These are phyloP conservation scores for Chouioia cunea DNA, from an alignment of 2,888 invertebrate genomes.

Conservation along the genomic window DNA sequence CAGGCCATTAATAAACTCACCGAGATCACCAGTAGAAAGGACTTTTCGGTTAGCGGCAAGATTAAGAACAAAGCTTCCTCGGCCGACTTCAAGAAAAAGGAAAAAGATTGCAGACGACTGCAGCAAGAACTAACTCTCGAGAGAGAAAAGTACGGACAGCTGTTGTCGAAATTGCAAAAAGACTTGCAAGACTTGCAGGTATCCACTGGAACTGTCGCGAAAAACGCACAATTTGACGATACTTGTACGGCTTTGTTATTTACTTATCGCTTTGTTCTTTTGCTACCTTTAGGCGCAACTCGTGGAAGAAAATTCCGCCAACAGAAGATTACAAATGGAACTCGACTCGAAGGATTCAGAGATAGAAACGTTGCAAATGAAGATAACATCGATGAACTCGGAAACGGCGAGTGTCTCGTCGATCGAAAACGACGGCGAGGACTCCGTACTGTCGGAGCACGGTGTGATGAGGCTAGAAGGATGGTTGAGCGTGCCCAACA, in stretches of 20 bases:
- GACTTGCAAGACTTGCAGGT: conserved; percentile 83
- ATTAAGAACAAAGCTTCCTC: conserved; percentile 85
- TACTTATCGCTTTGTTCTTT: not conserved
- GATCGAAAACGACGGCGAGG: conserved; percentile 86
- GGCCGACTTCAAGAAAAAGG: conserved; percentile 86
- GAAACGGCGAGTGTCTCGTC: conserved; percentile 94
- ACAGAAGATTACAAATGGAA: conserved; percentile 92
- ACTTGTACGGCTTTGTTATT: not conserved
- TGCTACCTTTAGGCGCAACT: conserved; percentile 87
- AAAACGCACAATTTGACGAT: too few species aligned
- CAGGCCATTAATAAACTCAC: conserved; percentile 98
- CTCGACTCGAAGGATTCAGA: conserved; percentile 96
- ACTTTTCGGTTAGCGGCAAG: conserved; percentile 78
- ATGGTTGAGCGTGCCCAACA: conserved; percentile 95
- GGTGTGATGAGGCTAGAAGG: conserved; percentile 89
- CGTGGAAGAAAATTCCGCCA: conserved; percentile 83
- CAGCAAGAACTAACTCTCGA: conserved; percentile 95
- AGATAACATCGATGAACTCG: conserved; percentile 82
- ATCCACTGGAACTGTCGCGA: conserved; percentile 11
- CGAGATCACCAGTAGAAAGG: conserved; percentile 95
- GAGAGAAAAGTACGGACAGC: conserved; percentile 93
- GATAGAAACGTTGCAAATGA: conserved; percentile 91
- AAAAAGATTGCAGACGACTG: conserved; percentile 93
- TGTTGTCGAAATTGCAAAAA: conserved; percentile 85
- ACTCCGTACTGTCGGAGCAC: conserved; percentile 74